These are phyloP conservation scores for Bombus cullumanus DNA, from an alignment of 1,140 invertebrate species.

Conservation along the genomic window DNA sequence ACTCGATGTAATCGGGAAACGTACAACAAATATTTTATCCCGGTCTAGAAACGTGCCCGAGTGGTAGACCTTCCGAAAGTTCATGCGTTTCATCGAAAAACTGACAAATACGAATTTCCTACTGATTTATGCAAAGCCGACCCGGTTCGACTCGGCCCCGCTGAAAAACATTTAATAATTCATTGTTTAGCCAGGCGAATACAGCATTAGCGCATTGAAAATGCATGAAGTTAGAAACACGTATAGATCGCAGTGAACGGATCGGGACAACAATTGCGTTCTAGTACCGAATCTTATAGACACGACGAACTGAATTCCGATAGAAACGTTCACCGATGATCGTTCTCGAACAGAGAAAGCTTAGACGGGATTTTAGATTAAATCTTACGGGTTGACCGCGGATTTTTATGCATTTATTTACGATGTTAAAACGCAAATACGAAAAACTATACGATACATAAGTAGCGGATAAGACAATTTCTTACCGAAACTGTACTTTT, in stretches of 20 bases:
- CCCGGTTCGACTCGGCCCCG: background rate
- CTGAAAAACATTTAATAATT: background rate
- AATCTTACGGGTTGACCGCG: too few species aligned
- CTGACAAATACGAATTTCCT: background rate
- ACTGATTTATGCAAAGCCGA: slow-evolving; percentile 3
- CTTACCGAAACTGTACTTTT: too few species aligned
- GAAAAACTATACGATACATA: too few species aligned
- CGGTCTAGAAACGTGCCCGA: background rate
- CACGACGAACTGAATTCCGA: background rate
- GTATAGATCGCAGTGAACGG: background rate
- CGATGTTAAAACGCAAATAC: too few species aligned
- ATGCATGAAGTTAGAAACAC: background rate
- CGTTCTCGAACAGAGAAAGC: too few species aligned
- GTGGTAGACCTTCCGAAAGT: background rate
- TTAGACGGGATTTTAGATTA: too few species aligned
- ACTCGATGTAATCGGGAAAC: background rate
- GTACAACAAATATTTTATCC: background rate
- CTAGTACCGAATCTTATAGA: background rate
- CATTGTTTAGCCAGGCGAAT: slow-evolving; percentile 5
- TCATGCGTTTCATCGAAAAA: background rate
- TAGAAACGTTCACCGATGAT: background rate
- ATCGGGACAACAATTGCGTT: too few species aligned
- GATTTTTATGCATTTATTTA: too few species aligned
- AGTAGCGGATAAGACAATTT: too few species aligned
- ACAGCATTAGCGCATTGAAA: slow-evolving; percentile 1